Percentiles rank a stretch among this genome's conserved stretches.
These are phyloP conservation scores for Pyrochroa serraticornis DNA, from an alignment of 2,888 invertebrate genomes.

Conservation along the genomic window DNA sequence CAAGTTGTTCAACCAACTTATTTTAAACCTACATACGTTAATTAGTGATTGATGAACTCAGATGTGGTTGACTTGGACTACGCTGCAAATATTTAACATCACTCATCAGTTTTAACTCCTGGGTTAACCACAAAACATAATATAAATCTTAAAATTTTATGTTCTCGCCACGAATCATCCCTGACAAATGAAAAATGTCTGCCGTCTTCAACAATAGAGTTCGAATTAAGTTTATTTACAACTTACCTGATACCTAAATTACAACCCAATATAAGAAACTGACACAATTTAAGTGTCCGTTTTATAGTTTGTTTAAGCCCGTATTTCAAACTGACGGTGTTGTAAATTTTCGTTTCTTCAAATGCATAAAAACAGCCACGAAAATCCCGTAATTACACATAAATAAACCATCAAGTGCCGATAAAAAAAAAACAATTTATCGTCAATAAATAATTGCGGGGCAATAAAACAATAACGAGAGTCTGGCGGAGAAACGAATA, in stretches of 20 bases:
- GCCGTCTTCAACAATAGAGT: slow-evolving; percentile 42
- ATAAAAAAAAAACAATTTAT: slow-evolving; percentile 12
- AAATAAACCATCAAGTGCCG: neutral
- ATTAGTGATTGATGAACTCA: too few relatives aligned
- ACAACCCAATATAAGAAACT: slow-evolving; percentile 36
- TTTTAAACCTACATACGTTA: too few relatives aligned
- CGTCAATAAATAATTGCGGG: slow-evolving; percentile 13
- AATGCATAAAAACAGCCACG: slow-evolving; percentile 25
- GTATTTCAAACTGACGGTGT: slow-evolving; percentile 26
- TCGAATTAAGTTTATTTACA: slow-evolving; percentile 40
- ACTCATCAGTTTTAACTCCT: too few relatives aligned
- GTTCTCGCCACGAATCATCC: slow-evolving; percentile 41
- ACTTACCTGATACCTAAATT: slow-evolving; percentile 34
- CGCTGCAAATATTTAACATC: too few relatives aligned
- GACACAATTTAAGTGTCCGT: slow-evolving; percentile 38
- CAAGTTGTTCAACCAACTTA: slow-evolving; percentile 12
- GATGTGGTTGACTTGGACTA: too few relatives aligned
- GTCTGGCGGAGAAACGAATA: neutral
- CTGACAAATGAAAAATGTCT: slow-evolving; percentile 45
- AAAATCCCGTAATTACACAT: slow-evolving; percentile 16
- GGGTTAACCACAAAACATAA: slow-evolving; percentile 16
- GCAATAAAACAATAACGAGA: neutral
- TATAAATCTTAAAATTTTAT: slow-evolving; percentile 44
- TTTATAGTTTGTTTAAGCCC: slow-evolving; percentile 36
- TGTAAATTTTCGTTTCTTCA: slow-evolving; percentile 29